These are phyloP conservation scores for Cavia porcellus DNA, from an alignment of 2,113 vertebrate species.

Conservation along the genomic window DNA sequence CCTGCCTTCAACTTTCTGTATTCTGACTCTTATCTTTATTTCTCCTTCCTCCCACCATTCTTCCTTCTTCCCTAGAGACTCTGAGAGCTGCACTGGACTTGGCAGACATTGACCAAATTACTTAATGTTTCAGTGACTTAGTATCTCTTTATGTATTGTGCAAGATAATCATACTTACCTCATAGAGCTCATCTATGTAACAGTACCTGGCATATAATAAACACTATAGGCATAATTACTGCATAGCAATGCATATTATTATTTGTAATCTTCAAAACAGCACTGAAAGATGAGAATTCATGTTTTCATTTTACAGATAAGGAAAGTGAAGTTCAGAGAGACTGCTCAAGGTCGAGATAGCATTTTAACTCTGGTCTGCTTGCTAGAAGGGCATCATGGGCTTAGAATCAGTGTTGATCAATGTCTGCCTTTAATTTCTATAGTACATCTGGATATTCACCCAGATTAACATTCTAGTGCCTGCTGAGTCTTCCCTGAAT, in stretches of 20 bases:
- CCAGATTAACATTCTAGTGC: not conserved
- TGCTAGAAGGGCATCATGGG: not conserved
- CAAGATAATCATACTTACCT: not conserved
- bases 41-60: too few relatives aligned
- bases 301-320: conserved; percentile 1
- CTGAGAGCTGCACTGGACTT: too few relatives aligned
- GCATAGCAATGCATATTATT: not conserved
- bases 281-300: not conserved
- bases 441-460: not conserved
- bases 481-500: not conserved
- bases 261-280: not conserved
- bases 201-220: not conserved
- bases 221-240: not conserved
- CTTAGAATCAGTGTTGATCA: not conserved
- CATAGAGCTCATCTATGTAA: not conserved
- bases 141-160: not conserved
- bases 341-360: not conserved
- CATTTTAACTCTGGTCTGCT: not conserved
- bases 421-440: not conserved
- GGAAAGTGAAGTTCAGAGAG: not conserved
- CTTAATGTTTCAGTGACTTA: not conserved
- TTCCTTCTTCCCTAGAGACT: too few relatives aligned
- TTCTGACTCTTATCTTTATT: too few relatives aligned
- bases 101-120: not conserved
- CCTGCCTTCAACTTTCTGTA: too few relatives aligned